Conservation (phyloP, 2,888 invertebrate genomes). For the Eupithecia inturbata region DNA sequence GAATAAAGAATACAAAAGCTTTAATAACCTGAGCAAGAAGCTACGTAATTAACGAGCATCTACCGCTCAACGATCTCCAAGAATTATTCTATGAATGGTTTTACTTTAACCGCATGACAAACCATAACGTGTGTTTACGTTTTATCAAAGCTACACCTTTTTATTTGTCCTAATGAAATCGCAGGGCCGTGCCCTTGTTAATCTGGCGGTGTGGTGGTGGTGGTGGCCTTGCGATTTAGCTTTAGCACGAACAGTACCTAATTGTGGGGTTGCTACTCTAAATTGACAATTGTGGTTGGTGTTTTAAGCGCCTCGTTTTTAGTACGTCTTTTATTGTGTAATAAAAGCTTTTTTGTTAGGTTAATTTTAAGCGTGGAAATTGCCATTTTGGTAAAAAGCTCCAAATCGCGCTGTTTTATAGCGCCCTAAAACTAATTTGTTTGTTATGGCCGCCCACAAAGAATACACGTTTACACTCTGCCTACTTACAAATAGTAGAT, state of each 20-base stretch:
- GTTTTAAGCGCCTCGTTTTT: constrained; percentile 30
- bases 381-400: constrained; percentile 16
- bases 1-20: too few species aligned
- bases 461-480: constrained; percentile 6
- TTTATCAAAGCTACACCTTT: constrained; percentile 4
- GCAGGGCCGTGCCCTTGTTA: constrained; percentile 34
- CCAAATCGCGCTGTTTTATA: constrained; percentile 26
- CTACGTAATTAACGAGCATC: background rate
- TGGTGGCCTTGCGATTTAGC: constrained; percentile 33
- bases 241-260: constrained; percentile 30
- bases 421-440: constrained; percentile 32
- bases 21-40: background rate
- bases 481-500: constrained; percentile 2
- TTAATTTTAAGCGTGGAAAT: constrained; percentile 31
- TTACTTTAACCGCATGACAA: background rate
- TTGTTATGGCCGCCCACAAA: constrained; percentile 24
- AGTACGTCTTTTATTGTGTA: constrained; percentile 31
- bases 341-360: constrained; percentile 35
- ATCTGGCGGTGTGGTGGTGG: constrained; percentile 22
- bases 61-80: background rate
- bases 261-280: constrained; percentile 40
- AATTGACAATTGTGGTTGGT: constrained; percentile 41
- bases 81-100: background rate
- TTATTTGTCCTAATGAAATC: constrained; percentile 33
- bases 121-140: background rate